Evolutionary conservation across 2,797 vertebrate species (phyloP), one percentile per base, ranked within the genome.

Genomic region (Trematomus bernacchii): DNA sequence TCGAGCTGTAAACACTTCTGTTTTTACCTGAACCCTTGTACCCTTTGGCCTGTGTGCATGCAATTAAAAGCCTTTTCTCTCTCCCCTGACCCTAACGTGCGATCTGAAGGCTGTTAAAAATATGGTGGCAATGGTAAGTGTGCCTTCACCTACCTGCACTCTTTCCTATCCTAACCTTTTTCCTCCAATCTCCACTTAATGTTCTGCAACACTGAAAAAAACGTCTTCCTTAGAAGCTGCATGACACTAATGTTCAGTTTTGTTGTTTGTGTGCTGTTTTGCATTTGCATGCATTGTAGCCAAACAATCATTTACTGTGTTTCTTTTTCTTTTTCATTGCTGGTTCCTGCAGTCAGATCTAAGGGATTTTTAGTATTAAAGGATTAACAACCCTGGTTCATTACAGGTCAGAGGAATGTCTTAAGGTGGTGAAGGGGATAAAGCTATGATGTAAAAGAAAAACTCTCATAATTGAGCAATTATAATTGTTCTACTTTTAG

Each of bases 41-140:
- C 60, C 60, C 63, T 72, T 70, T 82, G 79, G 80, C 85, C 66
- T 87, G 59, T 87, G 46, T 91, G 93, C 91, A 93, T 93, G 91
- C 79, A 80, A 89, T 86, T 90, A 89, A 93, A 91, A 71, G 23
- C 86, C 54, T 92, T 42, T 93, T 92, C 72, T 94, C 82, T 95
- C 82, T 91, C 77, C 76, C 82, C 75, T 83, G 66, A 71, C 63
- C 64, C 78, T 91, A 87, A 88, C 78, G 21, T 89, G 89, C 85
- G 54, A 18, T 91, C 86, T 93, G 89, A 95, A 95, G 94, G 94
- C 94, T 92, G 94, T 95, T 87, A 95, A 95, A 95, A 95, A 95
- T 92, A 94, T 95, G 93, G 94, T 95, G 92, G 92, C 91, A 15
- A 95, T 95, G 94, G 94, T 95, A 92, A 94, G 94, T 94, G 73